Base-by-base conservation (phyloP, 2,797 vertebrate genomes). In the Darevskia mixta region DNA sequence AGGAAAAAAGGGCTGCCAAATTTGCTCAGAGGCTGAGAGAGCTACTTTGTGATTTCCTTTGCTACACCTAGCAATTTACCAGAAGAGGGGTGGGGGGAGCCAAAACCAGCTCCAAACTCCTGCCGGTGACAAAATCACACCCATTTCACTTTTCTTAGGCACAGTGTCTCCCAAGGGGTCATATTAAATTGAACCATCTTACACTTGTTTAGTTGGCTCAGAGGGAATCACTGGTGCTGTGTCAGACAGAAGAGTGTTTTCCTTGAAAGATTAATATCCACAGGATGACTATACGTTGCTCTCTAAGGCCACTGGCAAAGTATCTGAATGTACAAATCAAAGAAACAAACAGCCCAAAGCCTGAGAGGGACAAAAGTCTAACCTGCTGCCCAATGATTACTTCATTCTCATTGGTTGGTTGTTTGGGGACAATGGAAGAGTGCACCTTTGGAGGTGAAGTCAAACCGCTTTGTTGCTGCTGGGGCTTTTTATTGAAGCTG, bases 1-100 rank as follows among this genome's bases (percentile, higher is more conserved):
- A 90, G 72, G 20, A 32, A n/a, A 38, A 88, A 88, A 90, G 0
- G 0, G 23, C 55, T 32, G 79, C 20, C 80, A 90, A 87, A 45
- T 85, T 90, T 92, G 92, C 41, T 84, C 91, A 73, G 55, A 92
- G 87, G 41, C 27, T 93, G 87, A 61, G 35, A 11, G 43, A 61
- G 85, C 58, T 35, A 67, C 45, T 69, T 80, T 18, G 76, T 38
- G 79, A 82, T 83, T 89, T 87, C 86, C 69, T 87, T 85, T 27
- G 69, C 2, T 72, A 8, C 3, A 79, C 87, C 89, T 64, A 84
- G 8, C 38, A 64, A 67, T 86, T 91, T 91, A 91, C 76, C 71
- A 61, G 20, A 43, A 1, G 18, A 83, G 27, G 88, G 25, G 20
- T 1, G 8, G 82, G 11, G 85, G 13, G 2, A 79, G 64, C 18